Conservation (phyloP, 2,113 vertebrate genomes). For the Rhynchopsitta pachyrhyncha region DNA sequence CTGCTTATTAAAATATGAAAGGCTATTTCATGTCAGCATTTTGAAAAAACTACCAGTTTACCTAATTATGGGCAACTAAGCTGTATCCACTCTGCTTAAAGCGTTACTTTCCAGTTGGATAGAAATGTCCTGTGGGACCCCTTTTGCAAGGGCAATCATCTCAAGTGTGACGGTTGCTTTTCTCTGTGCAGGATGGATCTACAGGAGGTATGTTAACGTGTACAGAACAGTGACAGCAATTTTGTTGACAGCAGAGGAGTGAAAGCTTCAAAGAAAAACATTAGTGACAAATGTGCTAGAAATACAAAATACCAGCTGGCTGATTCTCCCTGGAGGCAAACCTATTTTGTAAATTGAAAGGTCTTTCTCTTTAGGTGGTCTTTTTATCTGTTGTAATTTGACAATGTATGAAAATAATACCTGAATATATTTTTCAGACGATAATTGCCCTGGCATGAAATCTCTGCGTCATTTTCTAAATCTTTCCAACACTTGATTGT, state of each 20-base stretch:
- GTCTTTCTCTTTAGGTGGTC: neutral
- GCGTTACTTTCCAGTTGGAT: neutral
- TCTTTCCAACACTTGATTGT: neutral
- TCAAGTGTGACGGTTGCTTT: neutral
- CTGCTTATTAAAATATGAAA: conserved; percentile 63
- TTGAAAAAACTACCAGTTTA: neutral
- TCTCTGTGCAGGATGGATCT: neutral
- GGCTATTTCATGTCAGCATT: neutral
- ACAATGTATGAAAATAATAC: conserved; percentile 47
- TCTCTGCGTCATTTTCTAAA: neutral
- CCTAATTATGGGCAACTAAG: neutral
- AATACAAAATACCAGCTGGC: conserved; percentile 40
- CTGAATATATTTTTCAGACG: neutral
- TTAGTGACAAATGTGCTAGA: neutral
- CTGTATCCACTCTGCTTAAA: neutral
- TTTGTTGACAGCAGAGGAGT: conserved; percentile 14
- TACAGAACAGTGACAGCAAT: neutral
- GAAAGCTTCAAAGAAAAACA: neutral
- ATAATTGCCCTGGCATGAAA: conserved; percentile 35
- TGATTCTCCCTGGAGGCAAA: neutral
- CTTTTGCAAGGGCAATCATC: neutral
- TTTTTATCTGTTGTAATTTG: conserved; percentile 41
- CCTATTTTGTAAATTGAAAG: neutral
- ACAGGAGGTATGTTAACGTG: neutral
- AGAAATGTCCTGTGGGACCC: neutral